Evolutionary conservation across 2,888 invertebrate genomes (phyloP).

Genomic region (Petrophora chlorosata): DNA sequence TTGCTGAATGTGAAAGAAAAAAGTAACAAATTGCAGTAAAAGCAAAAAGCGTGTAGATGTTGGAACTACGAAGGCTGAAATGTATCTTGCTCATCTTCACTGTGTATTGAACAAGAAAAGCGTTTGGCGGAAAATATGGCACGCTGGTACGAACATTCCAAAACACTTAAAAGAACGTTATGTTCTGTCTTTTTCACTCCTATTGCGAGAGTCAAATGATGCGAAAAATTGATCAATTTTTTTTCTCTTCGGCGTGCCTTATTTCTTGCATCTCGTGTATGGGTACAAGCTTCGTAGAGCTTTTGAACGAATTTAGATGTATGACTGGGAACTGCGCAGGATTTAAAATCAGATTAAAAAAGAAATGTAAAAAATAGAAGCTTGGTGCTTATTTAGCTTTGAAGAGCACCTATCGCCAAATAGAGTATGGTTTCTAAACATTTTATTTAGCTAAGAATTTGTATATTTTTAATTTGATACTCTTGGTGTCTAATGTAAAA

Average conservation of each 20-base stretch:
- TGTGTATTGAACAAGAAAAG: background rate
- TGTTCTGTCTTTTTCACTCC: too few relatives aligned
- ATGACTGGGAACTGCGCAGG: background rate
- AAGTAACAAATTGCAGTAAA: slow-evolving; percentile 5
- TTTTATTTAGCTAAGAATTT: slow-evolving; percentile 6
- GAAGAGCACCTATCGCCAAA: slow-evolving; percentile 18
- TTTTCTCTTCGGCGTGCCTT: background rate
- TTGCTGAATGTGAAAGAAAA: slow-evolving; percentile 1
- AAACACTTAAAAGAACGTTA: background rate
- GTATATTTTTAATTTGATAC: background rate
- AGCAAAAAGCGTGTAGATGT: slow-evolving; percentile 21
- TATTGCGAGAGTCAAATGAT: too few relatives aligned
- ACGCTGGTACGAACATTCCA: background rate
- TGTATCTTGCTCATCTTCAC: slow-evolving; percentile 21
- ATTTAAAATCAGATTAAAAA: background rate
- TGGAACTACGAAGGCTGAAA: slow-evolving; percentile 26
- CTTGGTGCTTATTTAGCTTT: slow-evolving; percentile 17
- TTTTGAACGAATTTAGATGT: slow-evolving; percentile 7
- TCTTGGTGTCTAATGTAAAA: background rate
- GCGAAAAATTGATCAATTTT: too few relatives aligned
- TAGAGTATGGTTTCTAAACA: background rate
- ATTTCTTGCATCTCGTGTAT: slow-evolving; percentile 5
- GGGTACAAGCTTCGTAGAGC: slow-evolving; percentile 1
- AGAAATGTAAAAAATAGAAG: slow-evolving; percentile 1
- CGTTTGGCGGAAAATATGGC: slow-evolving; percentile 13